Evolutionary conservation across 2,797 vertebrate species (phyloP), one percentile per base, ranked within the genome.

Genomic region (Corythornis leucogaster): DNA sequence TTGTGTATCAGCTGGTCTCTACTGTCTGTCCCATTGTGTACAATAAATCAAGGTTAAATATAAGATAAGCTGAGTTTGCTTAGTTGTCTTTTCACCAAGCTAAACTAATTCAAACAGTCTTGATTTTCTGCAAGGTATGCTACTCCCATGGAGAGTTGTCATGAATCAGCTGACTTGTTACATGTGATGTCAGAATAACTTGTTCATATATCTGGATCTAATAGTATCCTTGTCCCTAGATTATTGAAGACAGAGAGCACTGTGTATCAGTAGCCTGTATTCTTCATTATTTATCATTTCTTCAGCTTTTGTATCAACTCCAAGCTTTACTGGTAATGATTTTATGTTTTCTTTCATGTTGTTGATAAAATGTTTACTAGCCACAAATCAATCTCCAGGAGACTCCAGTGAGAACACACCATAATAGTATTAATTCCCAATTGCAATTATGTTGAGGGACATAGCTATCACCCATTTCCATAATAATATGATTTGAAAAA

Each of bases 251-350:
- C 50, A 50, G 53, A 87, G 33, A 82, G 12, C 15, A 59, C 28
- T 81, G 42, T 71, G 58, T 80, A 80, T 70, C 50, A 38, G 35
- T n/a, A 26, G 33, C 70, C 62, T 78, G 45, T 81, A 71, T 90
- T 93, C 74, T 88, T 91, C 74, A 86, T 83, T 94, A 90, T 94
- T 96, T 95, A 84, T 86, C 58, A 92, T 88, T 93, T 38, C 38
- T 86, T 93, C 86, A 76, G 62, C 54, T 93, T 94, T 90, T 88
- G 50, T 54, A 90, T 75, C 77, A 86, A 84, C 70, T 86, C 31
- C 57, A 78, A 48, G 74, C 58, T 91, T 85, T 86, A 81, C 62
- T 71, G 22, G 58, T 86, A 93, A 87, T 81, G 80, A 81, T 96
- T 95, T 91, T 88, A 77, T 55, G 67, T 79, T 95, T 88, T 92